Percentiles rank a stretch among this genome's conserved stretches.
Conservation (phyloP, 2,797 vertebrate genomes). For the Lycodopsis pacificus region DNA sequence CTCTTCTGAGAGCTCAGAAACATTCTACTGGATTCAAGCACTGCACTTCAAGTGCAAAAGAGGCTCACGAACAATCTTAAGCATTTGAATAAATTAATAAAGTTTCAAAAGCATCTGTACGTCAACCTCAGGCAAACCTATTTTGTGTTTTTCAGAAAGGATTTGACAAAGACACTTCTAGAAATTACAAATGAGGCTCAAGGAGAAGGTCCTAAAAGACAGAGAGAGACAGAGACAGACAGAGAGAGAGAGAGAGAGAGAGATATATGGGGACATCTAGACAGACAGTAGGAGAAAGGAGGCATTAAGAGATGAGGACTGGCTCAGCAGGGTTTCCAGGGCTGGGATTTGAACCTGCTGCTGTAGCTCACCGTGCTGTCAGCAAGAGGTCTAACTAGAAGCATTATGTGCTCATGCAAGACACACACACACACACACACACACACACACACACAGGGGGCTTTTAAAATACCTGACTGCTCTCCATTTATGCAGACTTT, state of each 20-base stretch:
- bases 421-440: constrained; percentile 33
- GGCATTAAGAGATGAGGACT: constrained; percentile 55
- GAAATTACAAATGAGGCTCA: background rate
- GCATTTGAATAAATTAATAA: background rate
- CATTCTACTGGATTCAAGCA: background rate
- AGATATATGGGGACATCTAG: constrained; percentile 27
- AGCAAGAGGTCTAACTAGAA: constrained; percentile 58
- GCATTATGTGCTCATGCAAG: constrained; percentile 34
- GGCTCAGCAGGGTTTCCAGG: constrained; percentile 46
- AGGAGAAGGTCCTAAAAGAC: background rate
- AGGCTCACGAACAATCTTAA: background rate
- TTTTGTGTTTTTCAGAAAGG: background rate
- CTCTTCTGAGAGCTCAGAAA: constrained; percentile 24
- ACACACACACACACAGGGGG: constrained; percentile 25
- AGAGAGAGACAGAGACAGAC: constrained; percentile 2
- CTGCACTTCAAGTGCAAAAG: background rate
- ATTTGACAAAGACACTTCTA: background rate
- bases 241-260: background rate
- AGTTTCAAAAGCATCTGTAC: background rate
- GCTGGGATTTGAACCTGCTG: constrained; percentile 77
- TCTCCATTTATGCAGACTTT: constrained; percentile 20
- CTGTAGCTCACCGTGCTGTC: constrained; percentile 71
- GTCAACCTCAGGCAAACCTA: background rate
- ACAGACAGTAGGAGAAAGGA: constrained; percentile 58
- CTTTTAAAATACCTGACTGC: constrained; percentile 41